Percentiles rank a stretch among this genome's conserved stretches.
Conservation (phyloP, 1,140 invertebrate genomes). For the Pinna nobilis region DNA sequence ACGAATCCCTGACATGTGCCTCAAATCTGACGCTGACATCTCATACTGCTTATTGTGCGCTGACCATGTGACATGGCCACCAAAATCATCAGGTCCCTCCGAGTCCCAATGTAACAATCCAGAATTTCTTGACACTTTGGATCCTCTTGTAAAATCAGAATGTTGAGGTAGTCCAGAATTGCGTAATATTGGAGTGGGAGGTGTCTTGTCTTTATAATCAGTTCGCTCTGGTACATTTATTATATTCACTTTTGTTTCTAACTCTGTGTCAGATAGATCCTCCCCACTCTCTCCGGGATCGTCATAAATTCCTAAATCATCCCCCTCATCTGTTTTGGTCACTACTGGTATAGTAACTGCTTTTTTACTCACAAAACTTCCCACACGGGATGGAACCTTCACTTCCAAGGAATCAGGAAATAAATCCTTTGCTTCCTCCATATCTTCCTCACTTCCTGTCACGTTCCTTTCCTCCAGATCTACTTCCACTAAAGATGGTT, state of each 20-base stretch:
- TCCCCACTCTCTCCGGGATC: slow-evolving; percentile 5
- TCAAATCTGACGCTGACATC: too few relatives aligned
- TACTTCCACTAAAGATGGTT: neutral
- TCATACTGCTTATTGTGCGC: slow-evolving; percentile 12
- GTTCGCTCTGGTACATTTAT: neutral
- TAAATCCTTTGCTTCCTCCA: neutral
- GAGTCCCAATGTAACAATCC: neutral
- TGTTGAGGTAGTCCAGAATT: neutral
- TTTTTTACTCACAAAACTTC: neutral
- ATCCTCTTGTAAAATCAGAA: neutral
- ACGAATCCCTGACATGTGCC: slow-evolving; percentile 14
- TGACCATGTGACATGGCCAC: slow-evolving; percentile 1
- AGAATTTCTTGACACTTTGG: neutral
- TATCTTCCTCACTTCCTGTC: neutral
- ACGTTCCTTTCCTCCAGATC: neutral
- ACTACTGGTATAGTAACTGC: slow-evolving; percentile 4
- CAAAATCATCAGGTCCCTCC: neutral
- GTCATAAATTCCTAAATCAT: slow-evolving; percentile 12
- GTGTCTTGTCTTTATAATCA: neutral
- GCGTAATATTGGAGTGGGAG: slow-evolving; percentile 5
- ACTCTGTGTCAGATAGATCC: slow-evolving; percentile 1
- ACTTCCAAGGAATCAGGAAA: too few relatives aligned
- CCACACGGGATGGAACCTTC: neutral
- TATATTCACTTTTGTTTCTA: neutral
- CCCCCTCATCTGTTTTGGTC: neutral